Evolutionary conservation across 1,140 invertebrate species (phyloP).

Genomic region (Trichogramma pretiosum): DNA sequence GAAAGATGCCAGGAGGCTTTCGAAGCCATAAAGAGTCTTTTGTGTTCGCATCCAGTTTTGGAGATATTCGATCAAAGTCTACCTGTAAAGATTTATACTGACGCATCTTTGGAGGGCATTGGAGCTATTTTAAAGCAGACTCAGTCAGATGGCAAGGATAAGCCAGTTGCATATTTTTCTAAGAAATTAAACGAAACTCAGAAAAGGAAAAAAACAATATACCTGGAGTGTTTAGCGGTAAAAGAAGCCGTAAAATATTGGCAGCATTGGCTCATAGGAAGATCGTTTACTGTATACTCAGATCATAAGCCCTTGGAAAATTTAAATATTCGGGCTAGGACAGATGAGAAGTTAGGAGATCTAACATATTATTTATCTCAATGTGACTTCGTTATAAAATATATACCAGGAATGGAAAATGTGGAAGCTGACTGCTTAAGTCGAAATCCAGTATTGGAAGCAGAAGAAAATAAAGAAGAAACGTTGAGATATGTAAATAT

Average conservation of each 20-base stretch:
- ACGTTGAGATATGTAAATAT: background rate
- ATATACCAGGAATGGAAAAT: background rate
- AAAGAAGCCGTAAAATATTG: too few species aligned
- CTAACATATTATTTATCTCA: background rate
- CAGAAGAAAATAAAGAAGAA: background rate
- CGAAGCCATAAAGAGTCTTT: constrained; percentile 11
- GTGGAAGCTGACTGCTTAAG: constrained; percentile 1
- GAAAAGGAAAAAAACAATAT: too few species aligned
- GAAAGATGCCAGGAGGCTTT: constrained; percentile 13
- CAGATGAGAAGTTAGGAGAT: constrained; percentile 2
- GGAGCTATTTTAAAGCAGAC: constrained; percentile 22
- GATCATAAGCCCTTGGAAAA: constrained; percentile 1
- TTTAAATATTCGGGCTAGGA: background rate
- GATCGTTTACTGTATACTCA: too few species aligned
- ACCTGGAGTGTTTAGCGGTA: too few species aligned
- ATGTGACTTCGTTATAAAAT: background rate
- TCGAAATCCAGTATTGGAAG: background rate
- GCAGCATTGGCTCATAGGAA: too few species aligned
- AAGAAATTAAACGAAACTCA: too few species aligned
- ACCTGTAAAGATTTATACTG: constrained; percentile 21
- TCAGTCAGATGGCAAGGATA: too few species aligned
- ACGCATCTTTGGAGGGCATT: constrained; percentile 18
- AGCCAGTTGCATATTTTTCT: too few species aligned
- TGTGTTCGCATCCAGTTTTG: constrained; percentile 13
- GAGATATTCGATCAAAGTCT: constrained; percentile 18